Evolutionary conservation across 2,797 vertebrate species (phyloP).

Genomic region (Chrosomus eos): DNA sequence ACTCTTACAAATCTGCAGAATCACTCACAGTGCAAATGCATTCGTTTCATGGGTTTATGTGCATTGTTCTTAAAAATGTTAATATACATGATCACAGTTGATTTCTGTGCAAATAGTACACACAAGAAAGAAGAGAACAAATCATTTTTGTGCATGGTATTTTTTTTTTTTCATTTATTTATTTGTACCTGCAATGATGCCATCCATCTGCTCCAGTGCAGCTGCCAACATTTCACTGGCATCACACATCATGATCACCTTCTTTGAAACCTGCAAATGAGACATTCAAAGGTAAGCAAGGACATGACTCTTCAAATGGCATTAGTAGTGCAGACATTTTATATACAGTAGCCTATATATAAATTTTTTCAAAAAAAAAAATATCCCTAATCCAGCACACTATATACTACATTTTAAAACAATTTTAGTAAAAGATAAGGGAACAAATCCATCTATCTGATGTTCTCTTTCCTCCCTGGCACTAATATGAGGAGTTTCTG

Average conservation of each 20-base stretch:
- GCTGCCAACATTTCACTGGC: constrained; percentile 98
- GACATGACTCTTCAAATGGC: neutral
- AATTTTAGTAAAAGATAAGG: neutral
- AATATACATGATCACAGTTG: neutral
- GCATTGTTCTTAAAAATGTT: neutral
- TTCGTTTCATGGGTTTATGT: neutral
- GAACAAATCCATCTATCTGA: neutral
- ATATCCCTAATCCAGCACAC: neutral
- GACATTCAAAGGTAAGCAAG: constrained; percentile 29
- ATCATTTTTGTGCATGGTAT: neutral
- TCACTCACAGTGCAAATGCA: neutral
- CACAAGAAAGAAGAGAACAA: neutral
- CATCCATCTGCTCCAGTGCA: constrained; percentile 97
- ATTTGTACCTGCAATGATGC: constrained; percentile 92
- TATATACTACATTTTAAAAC: neutral
- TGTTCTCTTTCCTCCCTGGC: neutral
- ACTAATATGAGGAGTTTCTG: neutral
- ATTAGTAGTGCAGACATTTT: neutral
- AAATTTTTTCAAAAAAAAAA: too few relatives aligned
- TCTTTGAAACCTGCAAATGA: constrained; percentile 64
- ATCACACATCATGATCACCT: constrained; percentile 89
- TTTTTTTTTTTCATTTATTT: neutral
- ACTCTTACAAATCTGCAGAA: constrained; percentile 30
- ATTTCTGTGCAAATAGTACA: neutral
- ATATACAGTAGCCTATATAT: neutral